These are phyloP conservation scores for Eleginops maclovinus DNA, from an alignment of 2,113 vertebrate genomes.

Conservation along the genomic window DNA sequence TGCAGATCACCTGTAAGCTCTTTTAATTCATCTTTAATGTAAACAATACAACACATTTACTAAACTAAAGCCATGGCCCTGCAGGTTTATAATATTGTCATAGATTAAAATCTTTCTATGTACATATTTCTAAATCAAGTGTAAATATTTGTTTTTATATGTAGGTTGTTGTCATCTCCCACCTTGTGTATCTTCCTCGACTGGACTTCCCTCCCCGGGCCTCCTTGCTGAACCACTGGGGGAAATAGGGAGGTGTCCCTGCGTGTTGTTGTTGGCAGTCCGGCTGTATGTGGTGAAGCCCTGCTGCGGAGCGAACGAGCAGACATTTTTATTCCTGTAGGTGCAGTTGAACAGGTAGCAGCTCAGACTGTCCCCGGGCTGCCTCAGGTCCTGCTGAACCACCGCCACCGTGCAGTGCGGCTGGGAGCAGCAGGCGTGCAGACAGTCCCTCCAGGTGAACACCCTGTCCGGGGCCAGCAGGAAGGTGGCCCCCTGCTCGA, in stretches of 20 bases:
- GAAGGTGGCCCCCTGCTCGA: constrained; percentile 91
- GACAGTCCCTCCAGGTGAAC: constrained; percentile 88
- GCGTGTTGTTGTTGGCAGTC: constrained; percentile 61
- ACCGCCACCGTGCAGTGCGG: constrained; percentile 91
- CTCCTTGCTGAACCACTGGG: constrained; percentile 25
- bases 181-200: constrained; percentile 64
- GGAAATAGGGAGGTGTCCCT: constrained; percentile 31
- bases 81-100: no score
- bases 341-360: constrained; percentile 96
- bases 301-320: constrained; percentile 89
- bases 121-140: no score
- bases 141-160: no score
- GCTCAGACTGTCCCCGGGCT: constrained; percentile 73
- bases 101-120: no score
- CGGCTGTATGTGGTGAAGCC: constrained; percentile 90
- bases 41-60: no score
- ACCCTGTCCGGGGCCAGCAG: constrained; percentile 86
- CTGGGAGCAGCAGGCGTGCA: constrained; percentile 91
- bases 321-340: constrained; percentile 85
- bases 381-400: constrained; percentile 83
- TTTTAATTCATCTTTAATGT: not conserved
- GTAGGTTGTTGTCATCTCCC: not conserved
- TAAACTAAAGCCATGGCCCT: no score
- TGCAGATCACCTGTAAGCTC: not conserved
- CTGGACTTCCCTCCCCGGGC: constrained; percentile 21